Evolutionary conservation across 2,113 vertebrate genomes (phyloP), one percentile per base, ranked within the genome.

Genomic region (Opisthocomus hoazin): DNA sequence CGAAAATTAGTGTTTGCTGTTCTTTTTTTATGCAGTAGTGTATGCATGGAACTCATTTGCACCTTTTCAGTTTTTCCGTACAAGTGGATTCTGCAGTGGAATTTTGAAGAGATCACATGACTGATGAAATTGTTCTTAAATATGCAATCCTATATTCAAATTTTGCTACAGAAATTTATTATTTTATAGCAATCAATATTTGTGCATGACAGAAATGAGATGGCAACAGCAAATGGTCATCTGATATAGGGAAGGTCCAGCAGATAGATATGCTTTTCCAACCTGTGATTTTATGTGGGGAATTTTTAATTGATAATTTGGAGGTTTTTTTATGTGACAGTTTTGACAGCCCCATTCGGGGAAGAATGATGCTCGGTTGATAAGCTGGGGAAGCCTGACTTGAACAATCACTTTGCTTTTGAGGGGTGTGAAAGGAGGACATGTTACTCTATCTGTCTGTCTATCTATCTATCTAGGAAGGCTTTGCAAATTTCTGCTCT

Each of bases 1-100:
- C 76, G 66, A 85, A 92, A 92, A 86, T 93, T 68, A 73, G 48
- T 79, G 79, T 94, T 87, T 94, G 86, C 75, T 43, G 61, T 73
- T 85, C 46, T 85, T 63, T 93, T 74, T 90, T 83, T 58, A 41
- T 80, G 68, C 64, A 81, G 68, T 56, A 86, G 18, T 3, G 2
- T 65, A 34, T 89, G 73, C 68, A 63, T 5, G 63, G 87, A 37
- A 17, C 70, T 93, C 26, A 57, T 88, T 86, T 94, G 30, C 89
- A 94, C 91, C 56, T 68, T 75, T 74, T 71, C 73, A 81, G 64
- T 56, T 95, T 77, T 74, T 37, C 84, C 57, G 2, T 77, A 34
- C 58, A 30, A 77, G 86, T 77, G 54, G 69, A 56, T 94, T 81
- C 86, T 90, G 64, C 89, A 87, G 51, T 50, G 74, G 48, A 75